Evolutionary conservation across 1,140 invertebrate species (phyloP).

Genomic region (Diuraphis noxia): DNA sequence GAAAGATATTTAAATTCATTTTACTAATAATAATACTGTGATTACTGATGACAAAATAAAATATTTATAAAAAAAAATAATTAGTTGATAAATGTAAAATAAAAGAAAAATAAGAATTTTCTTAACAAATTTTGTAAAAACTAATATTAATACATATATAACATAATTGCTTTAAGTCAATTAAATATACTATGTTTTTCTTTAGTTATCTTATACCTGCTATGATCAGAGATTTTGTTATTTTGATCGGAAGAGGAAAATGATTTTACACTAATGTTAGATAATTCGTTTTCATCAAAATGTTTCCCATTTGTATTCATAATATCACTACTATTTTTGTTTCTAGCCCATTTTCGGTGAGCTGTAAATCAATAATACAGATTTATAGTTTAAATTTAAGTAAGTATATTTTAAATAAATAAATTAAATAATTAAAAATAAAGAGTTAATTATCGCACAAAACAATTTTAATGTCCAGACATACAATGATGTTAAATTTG

Average conservation of each 20-base stretch:
- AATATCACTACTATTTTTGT: background rate
- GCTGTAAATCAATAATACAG: background rate
- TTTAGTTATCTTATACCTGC: slow-evolving; percentile 13
- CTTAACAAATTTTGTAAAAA: background rate
- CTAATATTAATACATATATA: background rate
- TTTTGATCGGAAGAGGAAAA: slow-evolving; percentile 46
- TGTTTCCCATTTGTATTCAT: slow-evolving; percentile 38
- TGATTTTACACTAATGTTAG: slow-evolving; percentile 22
- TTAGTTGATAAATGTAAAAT: background rate
- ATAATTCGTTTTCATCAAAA: slow-evolving; percentile 48
- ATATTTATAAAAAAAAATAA: background rate
- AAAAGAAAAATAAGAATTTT: background rate
- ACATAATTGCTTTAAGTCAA: background rate
- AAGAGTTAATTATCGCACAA: background rate
- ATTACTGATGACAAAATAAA: background rate
- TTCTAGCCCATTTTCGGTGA: slow-evolving; percentile 31
- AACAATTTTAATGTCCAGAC: background rate
- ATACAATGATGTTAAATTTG: background rate
- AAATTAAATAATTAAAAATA: background rate
- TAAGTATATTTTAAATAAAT: background rate
- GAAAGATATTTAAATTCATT: background rate
- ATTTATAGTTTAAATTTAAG: background rate
- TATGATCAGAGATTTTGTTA: slow-evolving; percentile 39
- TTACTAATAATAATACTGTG: background rate
- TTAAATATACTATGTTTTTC: background rate